Conservation (phyloP, 2,888 invertebrate genomes). For the Pristionchus exspectatus region DNA sequence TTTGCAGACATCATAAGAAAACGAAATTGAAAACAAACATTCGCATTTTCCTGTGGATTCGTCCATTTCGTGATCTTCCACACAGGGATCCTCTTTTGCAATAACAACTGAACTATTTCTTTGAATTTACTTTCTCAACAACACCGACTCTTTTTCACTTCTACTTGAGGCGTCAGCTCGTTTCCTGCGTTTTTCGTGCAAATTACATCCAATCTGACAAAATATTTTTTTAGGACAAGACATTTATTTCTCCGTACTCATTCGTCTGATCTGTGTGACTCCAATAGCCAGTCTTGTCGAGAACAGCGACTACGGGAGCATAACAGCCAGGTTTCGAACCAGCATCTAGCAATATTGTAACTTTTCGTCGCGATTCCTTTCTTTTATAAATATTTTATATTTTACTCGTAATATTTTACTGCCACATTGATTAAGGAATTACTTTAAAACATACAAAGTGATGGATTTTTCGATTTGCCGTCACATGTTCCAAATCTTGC, state of each 20-base stretch:
- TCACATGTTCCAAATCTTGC: background rate
- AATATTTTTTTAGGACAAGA: background rate
- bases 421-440: too few relatives aligned
- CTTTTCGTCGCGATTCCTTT: background rate
- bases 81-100: background rate
- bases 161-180: background rate
- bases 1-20: too few relatives aligned
- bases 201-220: background rate
- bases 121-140: too few relatives aligned
- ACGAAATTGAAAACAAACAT: background rate
- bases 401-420: too few relatives aligned
- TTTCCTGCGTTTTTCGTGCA: background rate
- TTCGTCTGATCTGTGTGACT: background rate
- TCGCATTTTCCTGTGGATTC: background rate
- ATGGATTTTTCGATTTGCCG: background rate
- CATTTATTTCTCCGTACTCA: background rate
- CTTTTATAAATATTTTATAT: too few relatives aligned
- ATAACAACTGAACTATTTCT: too few relatives aligned
- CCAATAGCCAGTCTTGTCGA: background rate
- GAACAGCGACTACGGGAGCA: background rate
- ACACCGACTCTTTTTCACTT: background rate
- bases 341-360: background rate
- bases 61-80: too few relatives aligned
- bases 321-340: background rate
- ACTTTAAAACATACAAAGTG: background rate